A percentile compares a stretch with the other conserved stretches of the same genome.
These are phyloP conservation scores for Polydrusus cervinus DNA, from an alignment of 2,888 invertebrate species.

Conservation along the genomic window DNA sequence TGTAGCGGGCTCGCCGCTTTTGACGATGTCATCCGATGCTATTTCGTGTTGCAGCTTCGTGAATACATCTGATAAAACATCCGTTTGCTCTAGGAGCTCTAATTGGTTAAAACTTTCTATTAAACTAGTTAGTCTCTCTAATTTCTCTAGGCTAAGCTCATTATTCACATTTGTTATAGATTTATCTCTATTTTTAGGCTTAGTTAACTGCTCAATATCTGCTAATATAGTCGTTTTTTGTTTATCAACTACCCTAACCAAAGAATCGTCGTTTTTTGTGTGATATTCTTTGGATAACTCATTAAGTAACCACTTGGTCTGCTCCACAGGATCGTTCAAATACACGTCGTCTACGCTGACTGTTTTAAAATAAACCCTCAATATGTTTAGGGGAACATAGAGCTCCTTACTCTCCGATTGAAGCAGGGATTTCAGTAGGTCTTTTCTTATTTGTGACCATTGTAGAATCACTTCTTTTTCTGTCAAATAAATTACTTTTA, in stretches of 20 bases:
- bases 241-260: slow-evolving; percentile 59
- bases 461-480: slow-evolving; percentile 62
- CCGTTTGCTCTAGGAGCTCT: slow-evolving; percentile 53
- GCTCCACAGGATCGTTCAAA: slow-evolving; percentile 63
- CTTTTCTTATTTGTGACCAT: slow-evolving; percentile 68
- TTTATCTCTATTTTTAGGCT: slow-evolving; percentile 39
- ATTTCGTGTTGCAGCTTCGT: slow-evolving; percentile 51
- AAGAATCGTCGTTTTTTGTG: slow-evolving; percentile 64
- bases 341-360: slow-evolving; percentile 64
- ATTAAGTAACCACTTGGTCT: slow-evolving; percentile 68
- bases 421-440: slow-evolving; percentile 66
- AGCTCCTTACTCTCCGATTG: slow-evolving; percentile 66
- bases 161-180: slow-evolving; percentile 30
- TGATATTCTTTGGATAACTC: slow-evolving; percentile 66
- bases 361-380: slow-evolving; percentile 68
- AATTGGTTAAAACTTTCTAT: slow-evolving; percentile 59
- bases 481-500: slow-evolving; percentile 3
- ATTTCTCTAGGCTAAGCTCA: slow-evolving; percentile 51
- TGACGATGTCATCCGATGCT: slow-evolving; percentile 57
- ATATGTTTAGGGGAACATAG: slow-evolving; percentile 67
- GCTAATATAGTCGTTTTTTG: slow-evolving; percentile 56
- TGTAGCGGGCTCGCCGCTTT: slow-evolving; percentile 50
- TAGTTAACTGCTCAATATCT: slow-evolving; percentile 56
- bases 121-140: slow-evolving; percentile 58
- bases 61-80: slow-evolving; percentile 54